Percentiles rank a stretch among this genome's conserved stretches.
Conservation (phyloP, 2,113 vertebrate species). For the Hydrochoerus hydrochaeris region DNA sequence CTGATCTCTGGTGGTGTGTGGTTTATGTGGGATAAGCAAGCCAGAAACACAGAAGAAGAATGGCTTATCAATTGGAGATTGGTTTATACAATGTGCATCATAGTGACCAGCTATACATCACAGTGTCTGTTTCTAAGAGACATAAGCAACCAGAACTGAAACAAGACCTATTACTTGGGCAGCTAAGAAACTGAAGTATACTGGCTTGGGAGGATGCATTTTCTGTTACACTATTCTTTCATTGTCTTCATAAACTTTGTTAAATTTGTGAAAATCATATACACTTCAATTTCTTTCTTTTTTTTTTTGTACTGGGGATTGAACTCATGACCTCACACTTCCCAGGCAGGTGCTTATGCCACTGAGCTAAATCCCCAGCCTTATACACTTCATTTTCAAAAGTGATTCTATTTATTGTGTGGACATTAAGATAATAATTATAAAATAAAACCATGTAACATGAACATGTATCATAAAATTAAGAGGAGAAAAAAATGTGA, state of each 20-base stretch:
- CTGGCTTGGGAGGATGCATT: background rate
- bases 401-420: constrained; percentile 13
- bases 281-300: constrained; percentile 32
- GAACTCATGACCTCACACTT: too few species aligned
- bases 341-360: too few species aligned
- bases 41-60: background rate
- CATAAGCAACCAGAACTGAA: background rate
- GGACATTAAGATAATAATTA: constrained; percentile 53
- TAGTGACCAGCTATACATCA: background rate
- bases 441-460: constrained; percentile 45
- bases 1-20: background rate
- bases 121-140: background rate
- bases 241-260: constrained; percentile 4
- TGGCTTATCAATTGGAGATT: background rate
- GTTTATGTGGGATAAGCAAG: background rate
- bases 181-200: background rate
- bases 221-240: background rate
- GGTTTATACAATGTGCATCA: background rate
- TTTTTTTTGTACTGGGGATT: too few species aligned
- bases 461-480: constrained; percentile 40
- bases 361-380: too few species aligned
- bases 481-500: background rate
- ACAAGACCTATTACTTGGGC: background rate
- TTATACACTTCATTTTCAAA: constrained; percentile 37
- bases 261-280: constrained; percentile 60